These are phyloP conservation scores for Magallana gigas DNA, from an alignment of 1,140 invertebrate species.

Conservation along the genomic window DNA sequence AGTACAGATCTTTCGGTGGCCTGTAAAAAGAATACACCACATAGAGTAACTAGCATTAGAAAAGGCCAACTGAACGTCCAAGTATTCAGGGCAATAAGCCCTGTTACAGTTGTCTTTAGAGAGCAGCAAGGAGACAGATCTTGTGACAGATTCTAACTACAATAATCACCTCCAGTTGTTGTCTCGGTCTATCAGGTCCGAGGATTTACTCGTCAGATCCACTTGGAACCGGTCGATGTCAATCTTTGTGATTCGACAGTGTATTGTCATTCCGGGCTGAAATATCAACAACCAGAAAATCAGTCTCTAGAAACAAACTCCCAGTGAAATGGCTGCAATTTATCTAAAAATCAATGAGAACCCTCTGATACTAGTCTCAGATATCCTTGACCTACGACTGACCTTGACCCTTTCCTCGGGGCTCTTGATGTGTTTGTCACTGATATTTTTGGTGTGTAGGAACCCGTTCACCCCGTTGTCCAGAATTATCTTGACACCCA, in stretches of 20 bases:
- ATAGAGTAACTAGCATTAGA: background rate
- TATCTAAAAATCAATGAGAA: too few relatives aligned
- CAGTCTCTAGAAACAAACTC: too few relatives aligned
- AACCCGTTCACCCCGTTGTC: conserved; percentile 98
- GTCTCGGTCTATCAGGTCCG: conserved; percentile 94
- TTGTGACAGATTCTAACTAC: too few relatives aligned
- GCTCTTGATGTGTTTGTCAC: conserved; percentile 95
- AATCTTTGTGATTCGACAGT: conserved; percentile 96
- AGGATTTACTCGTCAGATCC: conserved; percentile 95
- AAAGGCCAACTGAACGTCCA: too few relatives aligned
- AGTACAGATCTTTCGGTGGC: conserved; percentile 93
- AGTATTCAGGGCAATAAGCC: too few relatives aligned
- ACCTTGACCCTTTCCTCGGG: conserved; percentile 93
- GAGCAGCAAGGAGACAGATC: too few relatives aligned
- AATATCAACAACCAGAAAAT: conserved; percentile 42
- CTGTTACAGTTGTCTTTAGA: too few relatives aligned
- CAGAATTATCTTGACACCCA: conserved; percentile 92
- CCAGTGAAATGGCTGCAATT: too few relatives aligned
- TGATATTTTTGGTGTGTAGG: conserved; percentile 96
- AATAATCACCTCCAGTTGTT: conserved; percentile 90
- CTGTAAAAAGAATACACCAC: conserved; percentile 78
- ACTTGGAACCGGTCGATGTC: conserved; percentile 96
- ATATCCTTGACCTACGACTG: conserved; percentile 44
- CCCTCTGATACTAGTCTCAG: too few relatives aligned
- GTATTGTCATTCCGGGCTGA: conserved; percentile 89